Conservation (phyloP, 2,797 vertebrate species). For the Liparis tanakae region DNA sequence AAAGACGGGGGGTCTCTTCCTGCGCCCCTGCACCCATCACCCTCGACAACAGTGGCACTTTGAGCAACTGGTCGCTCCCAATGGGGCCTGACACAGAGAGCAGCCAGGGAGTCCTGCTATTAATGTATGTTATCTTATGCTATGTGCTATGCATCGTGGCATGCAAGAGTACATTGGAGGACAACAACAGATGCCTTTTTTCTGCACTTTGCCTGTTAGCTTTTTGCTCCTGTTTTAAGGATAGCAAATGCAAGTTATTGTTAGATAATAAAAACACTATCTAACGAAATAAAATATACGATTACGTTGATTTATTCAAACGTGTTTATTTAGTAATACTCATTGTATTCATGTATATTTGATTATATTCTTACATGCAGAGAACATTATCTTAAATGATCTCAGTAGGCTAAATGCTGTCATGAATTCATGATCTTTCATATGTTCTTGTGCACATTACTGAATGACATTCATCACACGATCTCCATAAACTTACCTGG, state of each 20-base stretch:
- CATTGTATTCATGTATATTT: conserved; percentile 29
- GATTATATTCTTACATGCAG: not conserved
- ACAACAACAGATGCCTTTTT: not conserved
- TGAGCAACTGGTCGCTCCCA: conserved; percentile 74
- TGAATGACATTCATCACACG: not conserved
- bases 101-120: not conserved
- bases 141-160: conserved; percentile 28
- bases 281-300: not conserved
- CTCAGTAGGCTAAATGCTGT: conserved; percentile 5
- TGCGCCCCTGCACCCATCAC: conserved; percentile 80
- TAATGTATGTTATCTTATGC: conserved; percentile 9
- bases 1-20: conserved; percentile 70
- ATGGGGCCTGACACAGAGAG: conserved; percentile 41
- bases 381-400: conserved; percentile 19
- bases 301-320: conserved; percentile 15
- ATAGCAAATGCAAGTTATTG: conserved; percentile 48
- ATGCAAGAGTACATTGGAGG: conserved; percentile 21
- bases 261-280: conserved; percentile 17
- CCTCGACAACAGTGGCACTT: conserved; percentile 87
- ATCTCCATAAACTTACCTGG: not conserved
- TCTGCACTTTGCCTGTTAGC: conserved; percentile 17
- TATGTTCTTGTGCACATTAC: conserved; percentile 4
- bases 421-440: not conserved
- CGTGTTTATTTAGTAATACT: not conserved
- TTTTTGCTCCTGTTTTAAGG: conserved; percentile 74